phyloP scores from a whole-genome alignment of 1,140 invertebrate species.

The Cotesia chilonis region DNA sequence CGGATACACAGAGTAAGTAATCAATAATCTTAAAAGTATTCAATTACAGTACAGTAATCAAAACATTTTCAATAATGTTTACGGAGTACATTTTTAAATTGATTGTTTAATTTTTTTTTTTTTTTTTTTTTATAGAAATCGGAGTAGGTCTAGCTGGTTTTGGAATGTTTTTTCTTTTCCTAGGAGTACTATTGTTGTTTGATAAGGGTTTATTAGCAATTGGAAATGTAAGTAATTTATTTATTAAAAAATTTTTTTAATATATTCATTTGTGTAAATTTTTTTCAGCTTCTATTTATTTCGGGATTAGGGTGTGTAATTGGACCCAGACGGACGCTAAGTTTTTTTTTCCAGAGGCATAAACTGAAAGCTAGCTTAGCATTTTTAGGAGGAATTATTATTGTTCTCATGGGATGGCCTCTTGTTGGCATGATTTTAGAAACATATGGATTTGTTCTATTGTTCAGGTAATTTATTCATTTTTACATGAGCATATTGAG shows the following conservation, averaged over 20 bases:
- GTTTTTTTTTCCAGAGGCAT: slow-evolving; percentile 98
- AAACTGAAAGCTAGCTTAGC: slow-evolving; percentile 92
- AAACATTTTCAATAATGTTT: slow-evolving; percentile 34
- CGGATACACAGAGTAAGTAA: slow-evolving; percentile 77
- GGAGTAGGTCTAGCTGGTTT: slow-evolving; percentile 96
- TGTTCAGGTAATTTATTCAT: slow-evolving; percentile 73
- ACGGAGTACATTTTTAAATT: slow-evolving; percentile 3
- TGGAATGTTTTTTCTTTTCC: slow-evolving; percentile 93
- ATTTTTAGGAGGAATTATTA: slow-evolving; percentile 94
- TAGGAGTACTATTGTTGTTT: slow-evolving; percentile 94
- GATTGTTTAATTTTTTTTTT: not conserved
- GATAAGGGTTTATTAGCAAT: slow-evolving; percentile 98
- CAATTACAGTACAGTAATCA: not conserved
- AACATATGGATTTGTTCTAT: slow-evolving; percentile 84
- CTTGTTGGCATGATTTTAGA: slow-evolving; percentile 96
- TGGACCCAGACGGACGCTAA: slow-evolving; percentile 92
- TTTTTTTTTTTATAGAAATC: slow-evolving; percentile 80
- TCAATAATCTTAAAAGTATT: slow-evolving; percentile 8
- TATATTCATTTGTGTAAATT: not conserved
- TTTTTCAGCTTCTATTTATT: slow-evolving; percentile 90
- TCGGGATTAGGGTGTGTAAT: slow-evolving; percentile 95
- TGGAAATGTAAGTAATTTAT: slow-evolving; percentile 86
- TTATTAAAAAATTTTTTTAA: slow-evolving; percentile 14
- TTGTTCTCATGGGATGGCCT: slow-evolving; percentile 96
- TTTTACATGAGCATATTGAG: too few relatives aligned